Evolutionary conservation across 2,888 invertebrate genomes (phyloP).

Genomic region (Onchidella celtica): DNA sequence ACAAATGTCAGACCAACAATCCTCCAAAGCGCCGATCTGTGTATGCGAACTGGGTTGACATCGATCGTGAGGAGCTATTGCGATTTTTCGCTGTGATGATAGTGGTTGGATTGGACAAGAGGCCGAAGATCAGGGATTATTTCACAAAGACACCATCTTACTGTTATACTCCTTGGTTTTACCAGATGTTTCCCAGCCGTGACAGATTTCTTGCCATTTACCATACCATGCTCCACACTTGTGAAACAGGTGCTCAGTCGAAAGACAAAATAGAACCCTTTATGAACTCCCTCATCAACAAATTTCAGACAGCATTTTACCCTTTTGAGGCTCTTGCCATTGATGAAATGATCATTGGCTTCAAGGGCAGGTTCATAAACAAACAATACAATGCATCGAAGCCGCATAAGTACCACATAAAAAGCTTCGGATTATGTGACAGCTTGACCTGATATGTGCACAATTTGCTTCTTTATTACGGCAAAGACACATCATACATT

Average conservation of each 20-base stretch:
- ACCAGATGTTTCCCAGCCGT: neutral
- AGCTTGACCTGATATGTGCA: neutral
- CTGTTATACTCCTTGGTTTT: neutral
- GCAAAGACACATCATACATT: constrained; percentile 6
- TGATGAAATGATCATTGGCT: constrained; percentile 22
- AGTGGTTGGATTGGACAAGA: neutral
- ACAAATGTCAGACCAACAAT: neutral
- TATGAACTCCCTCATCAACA: neutral
- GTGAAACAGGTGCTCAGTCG: neutral
- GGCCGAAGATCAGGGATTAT: neutral
- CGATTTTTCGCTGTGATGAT: constrained; percentile 3
- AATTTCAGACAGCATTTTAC: constrained; percentile 26
- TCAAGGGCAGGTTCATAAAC: constrained; percentile 22
- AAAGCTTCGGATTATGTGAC: constrained; percentile 14
- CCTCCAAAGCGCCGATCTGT: neutral
- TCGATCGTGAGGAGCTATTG: neutral
- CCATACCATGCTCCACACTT: constrained; percentile 6
- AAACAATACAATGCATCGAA: neutral
- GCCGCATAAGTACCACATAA: constrained; percentile 10
- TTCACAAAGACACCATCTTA: neutral
- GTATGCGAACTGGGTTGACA: neutral
- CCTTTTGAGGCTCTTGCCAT: constrained; percentile 4
- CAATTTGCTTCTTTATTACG: neutral
- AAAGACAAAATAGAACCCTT: constrained; percentile 14
- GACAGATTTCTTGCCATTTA: constrained; percentile 3